phyloP scores from a whole-genome alignment of 2,888 invertebrate genomes.

The Conomelus anceps region DNA sequence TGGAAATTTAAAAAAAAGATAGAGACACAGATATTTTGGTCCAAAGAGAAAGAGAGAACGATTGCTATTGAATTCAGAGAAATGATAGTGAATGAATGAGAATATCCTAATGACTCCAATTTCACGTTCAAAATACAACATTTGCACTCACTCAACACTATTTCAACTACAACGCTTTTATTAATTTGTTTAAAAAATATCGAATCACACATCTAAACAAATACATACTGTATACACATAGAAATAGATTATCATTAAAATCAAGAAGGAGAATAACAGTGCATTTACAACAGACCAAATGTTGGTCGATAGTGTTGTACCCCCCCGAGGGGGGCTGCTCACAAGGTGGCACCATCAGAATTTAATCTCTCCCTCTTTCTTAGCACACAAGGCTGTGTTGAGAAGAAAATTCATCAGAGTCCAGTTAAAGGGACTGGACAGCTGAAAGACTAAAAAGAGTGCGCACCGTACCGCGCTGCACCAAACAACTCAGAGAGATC shows the following conservation, averaged over 20 bases:
- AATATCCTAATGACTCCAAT: not conserved
- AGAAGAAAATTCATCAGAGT: not conserved
- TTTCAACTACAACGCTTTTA: not conserved
- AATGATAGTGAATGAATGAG: not conserved
- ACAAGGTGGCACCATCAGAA: slow-evolving; percentile 36
- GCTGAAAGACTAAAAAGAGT: not conserved
- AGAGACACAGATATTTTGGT: not conserved
- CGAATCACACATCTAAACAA: slow-evolving; percentile 8
- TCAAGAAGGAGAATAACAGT: slow-evolving; percentile 41
- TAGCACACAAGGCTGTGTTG: not conserved
- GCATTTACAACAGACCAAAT: slow-evolving; percentile 40
- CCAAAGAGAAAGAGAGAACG: not conserved
- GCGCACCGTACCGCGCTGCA: slow-evolving; percentile 2
- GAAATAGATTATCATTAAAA: not conserved
- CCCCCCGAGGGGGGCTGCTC: slow-evolving; percentile 33
- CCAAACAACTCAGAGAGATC: slow-evolving; percentile 30
- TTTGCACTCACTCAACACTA: not conserved
- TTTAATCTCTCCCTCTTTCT: slow-evolving; percentile 24
- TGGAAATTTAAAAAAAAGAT: not conserved
- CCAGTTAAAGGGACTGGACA: not conserved
- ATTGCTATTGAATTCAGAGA: not conserved
- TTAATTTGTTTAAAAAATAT: not conserved
- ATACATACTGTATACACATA: slow-evolving; percentile 11
- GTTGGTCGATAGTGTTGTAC: slow-evolving; percentile 37
- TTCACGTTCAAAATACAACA: not conserved